These are phyloP conservation scores for Paracentrotus lividus DNA, from an alignment of 53 echinoderm and acorn worm genomes.

Conservation along the genomic window DNA sequence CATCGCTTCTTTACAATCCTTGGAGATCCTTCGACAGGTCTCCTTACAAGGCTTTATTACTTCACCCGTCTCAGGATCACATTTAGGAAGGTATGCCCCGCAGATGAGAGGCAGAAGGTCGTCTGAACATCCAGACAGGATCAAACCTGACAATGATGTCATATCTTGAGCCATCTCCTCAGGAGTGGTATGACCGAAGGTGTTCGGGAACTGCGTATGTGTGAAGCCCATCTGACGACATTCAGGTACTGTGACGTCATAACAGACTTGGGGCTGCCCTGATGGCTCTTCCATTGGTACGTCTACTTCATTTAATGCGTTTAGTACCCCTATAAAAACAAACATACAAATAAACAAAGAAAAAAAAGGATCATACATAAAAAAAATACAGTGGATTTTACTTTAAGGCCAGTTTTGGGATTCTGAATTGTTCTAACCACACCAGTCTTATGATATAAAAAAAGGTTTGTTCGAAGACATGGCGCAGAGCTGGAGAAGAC, in stretches of 20 bases:
- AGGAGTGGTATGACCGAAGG: slow-evolving; percentile 58
- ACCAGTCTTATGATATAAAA: no score
- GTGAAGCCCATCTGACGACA: slow-evolving; percentile 67
- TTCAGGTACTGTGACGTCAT: slow-evolving; percentile 57
- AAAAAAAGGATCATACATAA: no score
- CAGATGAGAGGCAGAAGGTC: slow-evolving; percentile 73
- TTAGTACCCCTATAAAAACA: slow-evolving; percentile 38
- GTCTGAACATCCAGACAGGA: slow-evolving; percentile 73
- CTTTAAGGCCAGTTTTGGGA: no score
- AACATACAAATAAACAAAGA: no score
- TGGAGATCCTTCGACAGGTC: slow-evolving; percentile 65
- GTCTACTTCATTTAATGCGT: neutral
- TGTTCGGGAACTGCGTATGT: slow-evolving; percentile 71
- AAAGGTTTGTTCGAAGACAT: no score
- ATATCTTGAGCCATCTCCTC: slow-evolving; percentile 52
- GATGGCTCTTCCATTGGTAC: neutral
- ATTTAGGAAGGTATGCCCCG: slow-evolving; percentile 70
- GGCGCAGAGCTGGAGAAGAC: no score
- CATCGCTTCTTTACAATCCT: slow-evolving; percentile 71
- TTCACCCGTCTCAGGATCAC: slow-evolving; percentile 66
- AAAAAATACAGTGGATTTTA: no score
- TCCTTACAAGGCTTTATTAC: slow-evolving; percentile 64
- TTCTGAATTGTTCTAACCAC: no score
- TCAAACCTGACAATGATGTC: slow-evolving; percentile 34
- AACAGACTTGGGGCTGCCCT: neutral